Conservation (phyloP, 2,113 vertebrate genomes). For the Plecturocebus donacophilus region DNA sequence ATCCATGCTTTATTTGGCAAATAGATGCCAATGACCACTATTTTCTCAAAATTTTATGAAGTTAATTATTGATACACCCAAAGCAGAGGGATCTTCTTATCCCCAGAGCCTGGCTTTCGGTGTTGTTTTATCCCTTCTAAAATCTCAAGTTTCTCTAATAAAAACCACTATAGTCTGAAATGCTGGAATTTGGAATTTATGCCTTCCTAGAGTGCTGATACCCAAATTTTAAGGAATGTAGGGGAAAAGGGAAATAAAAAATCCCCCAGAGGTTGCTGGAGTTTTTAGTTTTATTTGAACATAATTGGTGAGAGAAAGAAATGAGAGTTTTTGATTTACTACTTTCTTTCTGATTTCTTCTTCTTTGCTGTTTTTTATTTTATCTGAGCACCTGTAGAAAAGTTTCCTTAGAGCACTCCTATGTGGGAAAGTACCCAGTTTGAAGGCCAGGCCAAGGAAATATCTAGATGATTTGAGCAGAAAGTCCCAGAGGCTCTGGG, state of each 20-base stretch:
- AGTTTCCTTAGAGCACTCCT: background rate
- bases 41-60: background rate
- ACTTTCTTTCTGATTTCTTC: background rate
- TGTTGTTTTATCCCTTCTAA: background rate
- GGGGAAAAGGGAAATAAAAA: background rate
- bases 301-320: background rate
- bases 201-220: background rate
- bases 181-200: background rate
- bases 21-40: background rate
- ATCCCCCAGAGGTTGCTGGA: background rate
- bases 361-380: background rate
- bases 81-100: background rate
- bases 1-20: background rate
- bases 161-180: background rate
- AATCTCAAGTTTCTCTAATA: constrained; percentile 4
- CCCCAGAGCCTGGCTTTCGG: background rate
- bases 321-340: background rate
- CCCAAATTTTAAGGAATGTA: background rate
- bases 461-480: background rate
- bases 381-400: background rate
- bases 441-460: background rate
- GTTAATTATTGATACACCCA: background rate
- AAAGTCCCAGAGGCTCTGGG: background rate
- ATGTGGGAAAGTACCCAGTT: background rate
- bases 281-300: background rate